Evolutionary conservation across 2,888 invertebrate species (phyloP), one percentile per base, ranked within the genome.

Genomic region (Eubasilissa splendida): DNA sequence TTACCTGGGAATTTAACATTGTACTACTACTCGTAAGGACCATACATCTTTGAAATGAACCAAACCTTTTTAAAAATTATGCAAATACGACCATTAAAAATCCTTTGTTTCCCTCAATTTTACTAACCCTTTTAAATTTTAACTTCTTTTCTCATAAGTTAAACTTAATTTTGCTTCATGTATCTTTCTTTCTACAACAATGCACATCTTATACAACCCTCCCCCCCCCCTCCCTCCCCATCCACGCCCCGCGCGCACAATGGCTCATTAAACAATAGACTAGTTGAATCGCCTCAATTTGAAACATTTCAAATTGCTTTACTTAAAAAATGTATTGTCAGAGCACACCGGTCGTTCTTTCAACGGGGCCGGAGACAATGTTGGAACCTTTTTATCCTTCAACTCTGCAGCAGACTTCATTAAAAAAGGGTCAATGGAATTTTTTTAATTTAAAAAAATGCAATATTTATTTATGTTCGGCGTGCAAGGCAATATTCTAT

Each of bases 261-360:
- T 75, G 78, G 63, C 60, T 78, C 81, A 59, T 78, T 81, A 81
- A 75, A 78, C 66, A 66, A 73, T 66, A 60, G 60, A 66, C 54
- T 71, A 73, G 58, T 68, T 77, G 74, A 78, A 75, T 74, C 59
- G 42, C 53, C 58, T 73, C 73, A 77, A 73, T 80, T 80, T 76
- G 31, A 75, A 60, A 78, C 77, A 68, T 65, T 81, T 73, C 10
- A 80, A 80, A 76, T 80, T 80, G 54, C 60, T 79, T 74, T 63
- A 65, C 53, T 58, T 53, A 31, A 63, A 77, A 80, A 80, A 31
- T 77, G 66, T 78, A 76, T 81, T 79, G 81, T 81, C 78, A 75
- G 42, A 68, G 60, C 60, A 65, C 66, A 53, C 50, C 66, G 42
- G 4, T 7, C 4, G 42, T 42, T 42, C 3, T 42, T 42, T 42